A percentile compares a stretch with the other conserved stretches of the same genome.
phyloP scores from a whole-genome alignment of 2,888 invertebrate species.

The Hydrotaea diabolus region DNA sequence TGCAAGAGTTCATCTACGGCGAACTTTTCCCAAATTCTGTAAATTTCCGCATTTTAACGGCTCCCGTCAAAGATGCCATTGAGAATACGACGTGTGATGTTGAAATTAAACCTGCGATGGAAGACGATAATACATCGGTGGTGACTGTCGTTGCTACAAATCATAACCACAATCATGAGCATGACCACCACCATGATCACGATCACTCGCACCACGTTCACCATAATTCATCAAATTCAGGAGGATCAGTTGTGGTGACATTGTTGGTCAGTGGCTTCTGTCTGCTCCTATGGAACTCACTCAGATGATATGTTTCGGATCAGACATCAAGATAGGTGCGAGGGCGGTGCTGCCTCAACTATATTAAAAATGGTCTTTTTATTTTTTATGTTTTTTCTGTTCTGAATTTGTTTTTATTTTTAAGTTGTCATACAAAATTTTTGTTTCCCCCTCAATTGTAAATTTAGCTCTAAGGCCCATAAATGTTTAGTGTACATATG shows the following conservation, averaged over 20 bases:
- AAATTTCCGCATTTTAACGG: conserved; percentile 88
- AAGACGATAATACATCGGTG: not conserved
- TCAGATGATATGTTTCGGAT: not conserved
- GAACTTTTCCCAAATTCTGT: conserved; percentile 84
- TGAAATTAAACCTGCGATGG: conserved; percentile 82
- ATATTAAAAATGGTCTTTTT: no score
- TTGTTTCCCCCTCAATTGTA: not conserved
- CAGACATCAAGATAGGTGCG: no score
- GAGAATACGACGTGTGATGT: conserved; percentile 87
- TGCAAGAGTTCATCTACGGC: conserved; percentile 87
- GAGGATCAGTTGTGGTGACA: not conserved
- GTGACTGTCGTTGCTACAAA: no score
- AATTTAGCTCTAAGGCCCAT: conserved; percentile 38
- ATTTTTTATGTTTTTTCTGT: no score
- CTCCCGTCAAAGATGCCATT: conserved; percentile 86
- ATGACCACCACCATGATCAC: not conserved
- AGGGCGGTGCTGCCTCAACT: not conserved
- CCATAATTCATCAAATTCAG: not conserved
- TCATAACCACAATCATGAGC: no score
- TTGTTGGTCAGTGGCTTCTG: not conserved
- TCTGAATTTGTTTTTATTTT: not conserved
- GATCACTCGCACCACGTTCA: not conserved
- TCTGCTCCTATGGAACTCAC: not conserved
- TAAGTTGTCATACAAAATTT: not conserved
- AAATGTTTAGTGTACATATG: conserved; percentile 19